Evolutionary conservation across 1,140 invertebrate species (phyloP).

Genomic region (Metaphire vulgaris): DNA sequence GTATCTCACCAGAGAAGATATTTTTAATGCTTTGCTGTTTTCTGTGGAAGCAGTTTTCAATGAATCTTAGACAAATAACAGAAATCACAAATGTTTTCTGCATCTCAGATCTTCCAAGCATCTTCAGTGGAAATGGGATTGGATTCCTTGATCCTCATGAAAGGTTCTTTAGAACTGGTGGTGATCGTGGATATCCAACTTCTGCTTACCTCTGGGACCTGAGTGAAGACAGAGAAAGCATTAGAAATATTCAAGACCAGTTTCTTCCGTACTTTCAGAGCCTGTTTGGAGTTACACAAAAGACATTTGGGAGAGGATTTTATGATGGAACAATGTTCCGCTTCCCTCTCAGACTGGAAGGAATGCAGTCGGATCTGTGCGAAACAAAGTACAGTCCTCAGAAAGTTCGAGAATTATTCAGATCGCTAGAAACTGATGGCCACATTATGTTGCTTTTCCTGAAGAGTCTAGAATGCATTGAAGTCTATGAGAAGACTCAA

Average conservation of each 20-base stretch:
- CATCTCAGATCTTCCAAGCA: slow-evolving; percentile 39
- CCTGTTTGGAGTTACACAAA: slow-evolving; percentile 2
- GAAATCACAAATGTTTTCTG: no score
- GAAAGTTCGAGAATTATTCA: slow-evolving; percentile 8
- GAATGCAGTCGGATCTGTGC: slow-evolving; percentile 14
- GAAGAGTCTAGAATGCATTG: slow-evolving; percentile 12
- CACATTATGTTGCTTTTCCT: slow-evolving; percentile 8
- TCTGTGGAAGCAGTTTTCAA: no score
- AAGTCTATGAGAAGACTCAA: slow-evolving; percentile 7
- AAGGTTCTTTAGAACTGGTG: slow-evolving; percentile 1
- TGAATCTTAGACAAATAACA: no score
- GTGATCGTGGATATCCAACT: background rate
- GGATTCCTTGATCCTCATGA: slow-evolving; percentile 39
- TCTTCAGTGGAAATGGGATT: slow-evolving; percentile 38
- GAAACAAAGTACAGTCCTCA: background rate
- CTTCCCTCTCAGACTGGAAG: slow-evolving; percentile 21
- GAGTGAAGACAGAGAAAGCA: background rate
- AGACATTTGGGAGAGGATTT: slow-evolving; percentile 1
- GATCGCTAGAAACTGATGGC: slow-evolving; percentile 15
- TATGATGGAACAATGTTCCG: slow-evolving; percentile 20
- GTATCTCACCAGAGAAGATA: no score
- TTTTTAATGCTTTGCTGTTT: no score
- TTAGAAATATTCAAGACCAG: slow-evolving; percentile 10
- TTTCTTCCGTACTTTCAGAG: slow-evolving; percentile 11
- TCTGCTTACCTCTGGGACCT: slow-evolving; percentile 9